Evolutionary conservation across 30 jellyfish, hydroid and myxozoan genomes (phyloP).

Genomic region (Morbakka virulenta): DNA sequence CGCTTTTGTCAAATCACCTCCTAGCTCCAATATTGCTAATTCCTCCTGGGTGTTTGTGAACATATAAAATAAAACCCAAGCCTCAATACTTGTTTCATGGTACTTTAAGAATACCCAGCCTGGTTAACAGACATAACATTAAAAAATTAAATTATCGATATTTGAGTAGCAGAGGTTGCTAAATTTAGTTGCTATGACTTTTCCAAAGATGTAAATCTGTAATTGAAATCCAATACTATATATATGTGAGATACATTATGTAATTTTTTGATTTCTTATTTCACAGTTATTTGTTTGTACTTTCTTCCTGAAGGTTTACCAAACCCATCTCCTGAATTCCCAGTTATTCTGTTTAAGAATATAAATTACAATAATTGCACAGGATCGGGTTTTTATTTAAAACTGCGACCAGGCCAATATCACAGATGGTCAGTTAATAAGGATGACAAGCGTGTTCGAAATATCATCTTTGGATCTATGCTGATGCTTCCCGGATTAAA

Average conservation of each 20-base stretch:
- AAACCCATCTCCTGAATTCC: constrained; percentile 89
- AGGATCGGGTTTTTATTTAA: constrained; percentile 49
- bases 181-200: too few relatives aligned
- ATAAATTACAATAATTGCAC: constrained; percentile 86
- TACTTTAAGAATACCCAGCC: too few relatives aligned
- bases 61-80: too few relatives aligned
- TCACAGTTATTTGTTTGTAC: too few relatives aligned
- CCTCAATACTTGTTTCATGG: too few relatives aligned
- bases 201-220: background rate
- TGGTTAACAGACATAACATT: too few relatives aligned
- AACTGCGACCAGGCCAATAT: constrained; percentile 69
- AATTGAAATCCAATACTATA: too few relatives aligned
- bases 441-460: constrained; percentile 35
- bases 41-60: too few relatives aligned
- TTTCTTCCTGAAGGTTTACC: constrained; percentile 82
- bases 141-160: too few relatives aligned
- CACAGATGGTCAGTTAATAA: constrained; percentile 69
- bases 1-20: too few relatives aligned
- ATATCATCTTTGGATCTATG: constrained; percentile 60
- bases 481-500: constrained; percentile 79
- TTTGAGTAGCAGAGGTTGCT: too few relatives aligned
- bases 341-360: constrained; percentile 79
- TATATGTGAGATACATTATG: background rate
- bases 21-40: too few relatives aligned
- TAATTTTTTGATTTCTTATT: background rate